phyloP scores from a whole-genome alignment of 2,888 invertebrate genomes.

The Xestia xanthographa region DNA sequence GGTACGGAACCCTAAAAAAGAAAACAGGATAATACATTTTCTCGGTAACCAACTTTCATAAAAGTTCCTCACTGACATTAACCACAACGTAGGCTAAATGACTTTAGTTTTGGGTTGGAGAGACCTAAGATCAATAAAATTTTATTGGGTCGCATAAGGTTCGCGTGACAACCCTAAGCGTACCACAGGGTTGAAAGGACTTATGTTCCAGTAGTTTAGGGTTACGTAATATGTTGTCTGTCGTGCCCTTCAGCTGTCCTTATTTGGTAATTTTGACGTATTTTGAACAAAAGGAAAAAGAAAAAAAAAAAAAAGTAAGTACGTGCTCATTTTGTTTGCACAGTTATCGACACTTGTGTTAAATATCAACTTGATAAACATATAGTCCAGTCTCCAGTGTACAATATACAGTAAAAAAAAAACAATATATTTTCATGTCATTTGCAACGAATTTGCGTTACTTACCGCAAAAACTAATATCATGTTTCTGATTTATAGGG shows the following conservation, averaged over 20 bases:
- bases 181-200: constrained; percentile 41
- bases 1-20: too few species aligned
- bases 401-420: not conserved
- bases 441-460: constrained; percentile 28
- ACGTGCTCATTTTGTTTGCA: not conserved
- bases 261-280: constrained; percentile 34
- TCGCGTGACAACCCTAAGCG: constrained; percentile 57
- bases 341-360: not conserved
- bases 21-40: constrained; percentile 32
- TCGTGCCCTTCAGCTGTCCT: constrained; percentile 6
- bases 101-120: constrained; percentile 62
- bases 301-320: constrained; percentile 19
- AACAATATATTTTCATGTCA: constrained; percentile 20
- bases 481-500: constrained; percentile 55
- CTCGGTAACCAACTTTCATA: constrained; percentile 41
- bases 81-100: constrained; percentile 55
- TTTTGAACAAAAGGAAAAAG: constrained; percentile 28
- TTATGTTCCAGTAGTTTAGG: constrained; percentile 41
- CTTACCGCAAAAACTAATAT: constrained; percentile 40
- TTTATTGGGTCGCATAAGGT: constrained; percentile 62
- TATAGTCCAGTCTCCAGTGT: not conserved
- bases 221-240: constrained; percentile 48
- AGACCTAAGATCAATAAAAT: constrained; percentile 64
- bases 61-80: constrained; percentile 52
- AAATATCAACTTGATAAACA: not conserved